Base-by-base conservation (phyloP, 2,113 vertebrate genomes). In the Archilochus colubris region DNA sequence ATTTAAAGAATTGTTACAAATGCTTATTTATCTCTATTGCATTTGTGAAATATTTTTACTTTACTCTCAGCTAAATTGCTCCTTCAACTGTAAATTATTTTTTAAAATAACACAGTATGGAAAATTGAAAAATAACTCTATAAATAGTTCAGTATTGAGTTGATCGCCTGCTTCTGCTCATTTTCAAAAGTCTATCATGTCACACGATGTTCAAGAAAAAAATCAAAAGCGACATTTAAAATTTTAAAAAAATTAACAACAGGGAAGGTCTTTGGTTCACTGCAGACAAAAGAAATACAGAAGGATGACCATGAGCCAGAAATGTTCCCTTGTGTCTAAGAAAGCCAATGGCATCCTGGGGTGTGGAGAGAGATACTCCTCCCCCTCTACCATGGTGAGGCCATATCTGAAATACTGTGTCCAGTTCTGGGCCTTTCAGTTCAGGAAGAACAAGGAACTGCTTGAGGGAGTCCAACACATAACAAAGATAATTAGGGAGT, bases 21-120 rank as follows among this genome's bases (percentile, higher is more conserved):
- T 91, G 7, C 17, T 86, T 86, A n/a, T 88, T 87, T 88, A 36
- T 76, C 54, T 64, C 58, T 79, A 1, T 36, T 90, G 24, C 28
- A 48, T 84, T 92, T 83, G 12, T 78, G 69, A 91, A 93, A 83
- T 86, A 68, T 68, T 89, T 86, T 36, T 84, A 54, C 7, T 67
- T 73, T 22, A 46, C 53, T 78, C 53, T 72, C 81, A 85, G 24
- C 24, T 66, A 69, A 73, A 70, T 46, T 72, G 46, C 48, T 67
- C 21, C 87, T 55, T 86, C 48, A 83, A 93, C 40, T 48, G 30
- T 69, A 79, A 95, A 48, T 58, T 91, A 86, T 69, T 91, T 96
- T 91, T 46, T 46, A 2, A 89, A 87, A 70, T 86, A 92, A 92
- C 89, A 58, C 68, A 89, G 63, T 92, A 64, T 72, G 61, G 43